phyloP scores from a whole-genome alignment of 2,888 invertebrate genomes.

The Alcis repandata region DNA sequence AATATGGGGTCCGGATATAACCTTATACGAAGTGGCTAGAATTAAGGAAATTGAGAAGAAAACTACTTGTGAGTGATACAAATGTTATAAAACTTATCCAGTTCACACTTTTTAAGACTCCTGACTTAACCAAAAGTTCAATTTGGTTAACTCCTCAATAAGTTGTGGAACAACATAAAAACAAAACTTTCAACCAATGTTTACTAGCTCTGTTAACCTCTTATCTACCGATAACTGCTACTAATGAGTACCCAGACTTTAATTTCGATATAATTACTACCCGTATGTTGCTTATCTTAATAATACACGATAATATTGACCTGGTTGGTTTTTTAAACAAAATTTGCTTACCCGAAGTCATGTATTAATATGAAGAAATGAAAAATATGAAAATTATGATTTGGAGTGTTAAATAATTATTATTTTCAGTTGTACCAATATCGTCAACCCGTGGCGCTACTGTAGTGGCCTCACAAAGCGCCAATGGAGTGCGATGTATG shows the following conservation, averaged over 20 bases:
- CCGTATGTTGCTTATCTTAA: not conserved
- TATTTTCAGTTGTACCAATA: conserved; percentile 87
- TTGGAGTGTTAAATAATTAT: conserved; percentile 12
- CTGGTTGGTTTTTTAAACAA: not conserved
- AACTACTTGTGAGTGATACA: conserved; percentile 70
- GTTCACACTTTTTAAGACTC: no score
- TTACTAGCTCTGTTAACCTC: not conserved
- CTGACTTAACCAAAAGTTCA: not conserved
- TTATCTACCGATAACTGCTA: not conserved
- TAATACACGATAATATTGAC: not conserved
- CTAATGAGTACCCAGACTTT: not conserved
- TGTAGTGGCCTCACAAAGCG: conserved; percentile 91
- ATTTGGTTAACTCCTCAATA: no score
- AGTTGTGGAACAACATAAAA: no score
- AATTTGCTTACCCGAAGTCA: not conserved
- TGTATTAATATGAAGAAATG: no score
- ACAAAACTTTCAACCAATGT: not conserved
- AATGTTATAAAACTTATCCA: not conserved
- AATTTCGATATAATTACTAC: not conserved
- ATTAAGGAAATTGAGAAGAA: conserved; percentile 86
- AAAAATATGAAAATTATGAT: no score
- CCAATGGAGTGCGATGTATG: conserved; percentile 94
- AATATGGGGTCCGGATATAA: conserved; percentile 96
- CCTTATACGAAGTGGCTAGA: conserved; percentile 92
- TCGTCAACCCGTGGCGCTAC: conserved; percentile 90